A percentile compares a stretch with the other conserved stretches of the same genome.
Evolutionary conservation across 2,888 invertebrate genomes (phyloP).

Genomic region (Pyrrhia umbra): DNA sequence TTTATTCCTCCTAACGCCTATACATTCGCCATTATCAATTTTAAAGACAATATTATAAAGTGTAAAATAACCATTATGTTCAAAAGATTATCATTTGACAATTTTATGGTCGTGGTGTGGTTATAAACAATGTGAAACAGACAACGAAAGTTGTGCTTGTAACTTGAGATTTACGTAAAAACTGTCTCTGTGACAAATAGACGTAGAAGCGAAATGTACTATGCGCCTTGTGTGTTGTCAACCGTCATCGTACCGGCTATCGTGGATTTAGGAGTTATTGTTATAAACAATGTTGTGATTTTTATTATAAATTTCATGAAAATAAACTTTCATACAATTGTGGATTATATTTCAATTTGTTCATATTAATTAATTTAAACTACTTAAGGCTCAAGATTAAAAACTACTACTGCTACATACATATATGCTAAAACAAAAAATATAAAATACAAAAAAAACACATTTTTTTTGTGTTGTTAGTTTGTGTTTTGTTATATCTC

Average conservation of each 20-base stretch:
- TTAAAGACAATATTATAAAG: constrained; percentile 65
- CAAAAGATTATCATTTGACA: constrained; percentile 68
- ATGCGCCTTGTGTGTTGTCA: constrained; percentile 19
- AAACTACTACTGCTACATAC: too few relatives aligned
- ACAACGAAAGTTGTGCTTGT: constrained; percentile 54
- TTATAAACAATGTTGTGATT: too few relatives aligned
- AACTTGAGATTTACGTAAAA: constrained; percentile 57
- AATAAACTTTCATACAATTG: too few relatives aligned
- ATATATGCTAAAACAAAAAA: too few relatives aligned
- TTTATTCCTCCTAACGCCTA: constrained; percentile 60
- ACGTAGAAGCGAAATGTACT: constrained; percentile 9
- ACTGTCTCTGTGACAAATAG: constrained; percentile 48
- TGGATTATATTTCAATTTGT: too few relatives aligned
- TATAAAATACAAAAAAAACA: too few relatives aligned
- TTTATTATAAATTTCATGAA: too few relatives aligned
- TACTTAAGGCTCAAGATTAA: too few relatives aligned
- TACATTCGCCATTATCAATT: constrained; percentile 63
- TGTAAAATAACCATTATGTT: constrained; percentile 65
- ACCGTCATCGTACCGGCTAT: constrained; percentile 18
- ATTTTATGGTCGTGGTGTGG: constrained; percentile 63
- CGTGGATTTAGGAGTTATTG: constrained; percentile 26
- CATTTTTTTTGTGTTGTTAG: too few relatives aligned
- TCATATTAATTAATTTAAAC: too few relatives aligned
- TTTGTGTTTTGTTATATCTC: not conserved
- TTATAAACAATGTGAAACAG: constrained; percentile 53